phyloP scores from a whole-genome alignment of 2,113 vertebrate genomes.

The Pygoscelis adeliae region DNA sequence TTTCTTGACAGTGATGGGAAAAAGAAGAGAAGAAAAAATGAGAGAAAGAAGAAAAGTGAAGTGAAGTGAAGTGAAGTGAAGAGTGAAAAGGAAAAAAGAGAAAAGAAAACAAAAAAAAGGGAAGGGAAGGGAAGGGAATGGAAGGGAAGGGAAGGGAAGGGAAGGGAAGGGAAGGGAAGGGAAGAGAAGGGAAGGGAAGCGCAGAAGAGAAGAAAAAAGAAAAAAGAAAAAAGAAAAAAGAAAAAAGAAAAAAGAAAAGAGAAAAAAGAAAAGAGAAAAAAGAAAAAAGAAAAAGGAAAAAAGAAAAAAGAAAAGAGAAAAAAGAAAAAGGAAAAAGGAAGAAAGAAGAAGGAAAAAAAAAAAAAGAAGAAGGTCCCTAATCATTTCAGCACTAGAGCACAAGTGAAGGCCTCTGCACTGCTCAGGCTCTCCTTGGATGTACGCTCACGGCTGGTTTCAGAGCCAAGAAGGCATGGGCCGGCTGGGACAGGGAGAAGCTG shows the following conservation, averaged over 20 bases:
- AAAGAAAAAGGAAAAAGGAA: too few species aligned
- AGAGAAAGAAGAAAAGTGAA: too few species aligned
- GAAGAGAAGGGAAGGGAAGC: too few species aligned
- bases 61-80: too few species aligned
- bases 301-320: too few species aligned
- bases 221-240: fast-evolving
- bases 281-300: fast-evolving
- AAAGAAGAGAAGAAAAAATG: neutral
- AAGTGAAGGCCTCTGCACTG: neutral
- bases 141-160: too few species aligned
- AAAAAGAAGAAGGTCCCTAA: neutral
- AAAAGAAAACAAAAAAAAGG: too few species aligned
- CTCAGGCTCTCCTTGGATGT: neutral
- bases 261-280: fast-evolving
- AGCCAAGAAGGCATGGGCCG: neutral
- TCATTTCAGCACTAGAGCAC: neutral
- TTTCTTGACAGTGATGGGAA: neutral
- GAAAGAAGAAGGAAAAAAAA: too few species aligned
- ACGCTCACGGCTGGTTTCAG: neutral
- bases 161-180: too few species aligned
- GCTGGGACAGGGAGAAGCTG: neutral
- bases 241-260: fast-evolving
- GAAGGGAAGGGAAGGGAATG: too few species aligned
- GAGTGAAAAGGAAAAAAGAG: too few species aligned
- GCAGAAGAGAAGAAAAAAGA: fast-evolving